Percentiles rank a stretch among this genome's conserved stretches.
phyloP scores from a whole-genome alignment of 2,888 invertebrate species.

The Sceliomorpha sp. region DNA sequence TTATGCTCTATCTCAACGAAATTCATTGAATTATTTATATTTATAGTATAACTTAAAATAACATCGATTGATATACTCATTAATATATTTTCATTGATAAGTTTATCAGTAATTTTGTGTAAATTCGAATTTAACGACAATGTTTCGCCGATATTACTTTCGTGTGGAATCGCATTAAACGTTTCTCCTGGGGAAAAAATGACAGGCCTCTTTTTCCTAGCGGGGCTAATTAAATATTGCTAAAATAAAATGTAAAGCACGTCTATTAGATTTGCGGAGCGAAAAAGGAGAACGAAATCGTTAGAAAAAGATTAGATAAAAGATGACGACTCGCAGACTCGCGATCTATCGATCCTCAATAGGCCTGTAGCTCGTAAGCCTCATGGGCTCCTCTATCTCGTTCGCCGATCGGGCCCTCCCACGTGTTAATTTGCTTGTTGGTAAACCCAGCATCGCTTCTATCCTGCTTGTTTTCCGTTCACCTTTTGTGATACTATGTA shows the following conservation, averaged over 20 bases:
- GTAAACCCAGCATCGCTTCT: conserved; percentile 66
- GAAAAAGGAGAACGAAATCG: conserved; percentile 1
- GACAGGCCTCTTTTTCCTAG: too few relatives aligned
- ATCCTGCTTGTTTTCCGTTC: conserved; percentile 35
- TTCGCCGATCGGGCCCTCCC: conserved; percentile 78
- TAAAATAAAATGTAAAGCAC: not conserved
- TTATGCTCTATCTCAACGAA: too few relatives aligned
- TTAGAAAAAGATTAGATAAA: conserved; percentile 11
- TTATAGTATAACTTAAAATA: not conserved
- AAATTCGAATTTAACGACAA: not conserved
- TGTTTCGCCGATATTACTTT: conserved; percentile 12
- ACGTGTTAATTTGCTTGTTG: conserved; percentile 80
- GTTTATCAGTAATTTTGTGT: conserved; percentile 3
- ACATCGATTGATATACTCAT: conserved; percentile 14
- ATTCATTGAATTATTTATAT: not conserved
- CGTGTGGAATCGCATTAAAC: conserved; percentile 1
- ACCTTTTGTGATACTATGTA: too few relatives aligned
- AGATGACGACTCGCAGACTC: conserved; percentile 29
- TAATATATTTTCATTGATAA: conserved; percentile 6
- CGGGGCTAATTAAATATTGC: too few relatives aligned
- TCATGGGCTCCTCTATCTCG: conserved; percentile 75
- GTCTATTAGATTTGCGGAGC: not conserved
- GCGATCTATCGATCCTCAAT: conserved; percentile 44
- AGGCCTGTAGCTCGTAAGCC: conserved; percentile 39
- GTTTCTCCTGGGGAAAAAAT: too few relatives aligned